Percentiles rank a stretch among this genome's conserved stretches.
These are phyloP conservation scores for Stichodactyla helianthus DNA, from an alignment of 64 coral and sea anemone species.

Conservation along the genomic window DNA sequence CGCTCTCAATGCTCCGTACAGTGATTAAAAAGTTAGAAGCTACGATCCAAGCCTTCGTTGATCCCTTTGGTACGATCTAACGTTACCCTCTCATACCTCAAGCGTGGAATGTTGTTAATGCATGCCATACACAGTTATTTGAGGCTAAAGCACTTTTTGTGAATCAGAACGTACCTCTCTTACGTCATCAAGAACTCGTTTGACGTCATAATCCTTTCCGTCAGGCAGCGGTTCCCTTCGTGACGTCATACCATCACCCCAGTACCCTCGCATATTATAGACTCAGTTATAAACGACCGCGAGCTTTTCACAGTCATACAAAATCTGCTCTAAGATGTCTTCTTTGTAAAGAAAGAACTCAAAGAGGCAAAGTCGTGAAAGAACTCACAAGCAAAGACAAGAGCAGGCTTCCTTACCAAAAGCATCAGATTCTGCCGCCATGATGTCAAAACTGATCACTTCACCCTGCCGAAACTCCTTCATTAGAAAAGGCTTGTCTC, in stretches of 20 bases:
- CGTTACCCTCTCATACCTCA: no score
- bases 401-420: background rate
- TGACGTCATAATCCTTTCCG: conserved; percentile 77
- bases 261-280: conserved; percentile 66
- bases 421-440: background rate
- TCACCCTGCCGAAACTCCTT: background rate
- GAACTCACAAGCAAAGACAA: background rate
- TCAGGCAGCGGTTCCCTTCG: conserved; percentile 60
- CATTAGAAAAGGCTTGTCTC: conserved; percentile 27
- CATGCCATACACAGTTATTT: no score
- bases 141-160: no score
- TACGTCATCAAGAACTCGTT: conserved; percentile 70
- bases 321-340: no score
- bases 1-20: no score
- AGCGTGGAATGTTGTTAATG: no score
- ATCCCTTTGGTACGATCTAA: no score
- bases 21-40: no score
- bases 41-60: no score
- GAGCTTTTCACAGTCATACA: no score
- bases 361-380: background rate
- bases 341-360: no score
- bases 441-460: background rate
- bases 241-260: conserved; percentile 61
- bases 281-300: conserved; percentile 58
- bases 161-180: conserved; percentile 38